Percentiles rank a stretch among this genome's conserved stretches.
These are phyloP conservation scores for Piscicola geometra DNA, from an alignment of 2,888 invertebrate genomes.

Conservation along the genomic window DNA sequence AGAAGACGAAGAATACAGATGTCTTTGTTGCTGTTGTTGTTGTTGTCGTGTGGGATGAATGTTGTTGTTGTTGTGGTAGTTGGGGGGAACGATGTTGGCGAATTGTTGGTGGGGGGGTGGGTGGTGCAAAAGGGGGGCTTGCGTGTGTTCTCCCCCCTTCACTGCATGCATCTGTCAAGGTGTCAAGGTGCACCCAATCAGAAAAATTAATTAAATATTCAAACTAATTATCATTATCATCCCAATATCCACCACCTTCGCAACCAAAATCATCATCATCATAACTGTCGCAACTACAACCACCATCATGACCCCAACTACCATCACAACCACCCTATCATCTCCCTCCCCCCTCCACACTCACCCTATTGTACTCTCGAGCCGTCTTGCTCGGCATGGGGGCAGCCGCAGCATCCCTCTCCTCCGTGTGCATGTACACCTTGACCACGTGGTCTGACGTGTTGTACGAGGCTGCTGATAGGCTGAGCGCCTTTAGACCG, in stretches of 20 bases:
- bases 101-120: conserved; percentile 4
- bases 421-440: conserved; percentile 53
- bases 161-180: neutral
- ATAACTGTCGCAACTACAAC: neutral
- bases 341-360: neutral
- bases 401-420: conserved; percentile 37
- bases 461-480: conserved; percentile 49
- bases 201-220: too few species aligned
- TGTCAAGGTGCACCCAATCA: neutral
- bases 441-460: conserved; percentile 55
- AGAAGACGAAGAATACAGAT: neutral
- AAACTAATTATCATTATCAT: too few species aligned
- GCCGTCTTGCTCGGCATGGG: conserved; percentile 38
- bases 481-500: conserved; percentile 45
- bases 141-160: neutral
- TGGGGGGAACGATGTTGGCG: neutral
- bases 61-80: conserved; percentile 6
- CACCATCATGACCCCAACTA: neutral
- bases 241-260: too few species aligned
- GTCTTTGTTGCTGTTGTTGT: neutral
- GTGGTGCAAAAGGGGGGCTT: neutral
- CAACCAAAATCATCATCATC: too few species aligned
- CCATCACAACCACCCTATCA: neutral
- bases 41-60: neutral
- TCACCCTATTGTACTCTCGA: neutral